Percentiles rank a stretch among this genome's conserved stretches.
Evolutionary conservation across 2,888 invertebrate species (phyloP).

Genomic region (Acleris emargana): DNA sequence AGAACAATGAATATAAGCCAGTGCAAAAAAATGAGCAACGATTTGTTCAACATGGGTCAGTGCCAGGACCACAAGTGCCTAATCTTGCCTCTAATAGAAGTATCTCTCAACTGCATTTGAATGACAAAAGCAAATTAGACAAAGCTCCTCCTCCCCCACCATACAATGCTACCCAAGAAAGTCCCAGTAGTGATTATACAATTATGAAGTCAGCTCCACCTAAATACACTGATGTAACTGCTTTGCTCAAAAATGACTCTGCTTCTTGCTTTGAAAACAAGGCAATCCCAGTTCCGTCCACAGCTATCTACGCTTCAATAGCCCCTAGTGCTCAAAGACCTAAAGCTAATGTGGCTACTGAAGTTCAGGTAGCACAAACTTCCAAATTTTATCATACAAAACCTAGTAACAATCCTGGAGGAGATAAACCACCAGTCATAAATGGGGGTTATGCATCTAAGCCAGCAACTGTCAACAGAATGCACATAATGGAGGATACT

Average conservation of each 20-base stretch:
- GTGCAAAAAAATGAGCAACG: constrained; percentile 65
- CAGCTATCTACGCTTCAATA: constrained; percentile 81
- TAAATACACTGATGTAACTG: constrained; percentile 76
- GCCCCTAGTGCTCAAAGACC: constrained; percentile 81
- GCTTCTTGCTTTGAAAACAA: constrained; percentile 72
- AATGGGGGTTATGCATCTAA: constrained; percentile 69
- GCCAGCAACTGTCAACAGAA: constrained; percentile 58
- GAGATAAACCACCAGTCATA: constrained; percentile 63
- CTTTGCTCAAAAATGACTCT: constrained; percentile 67
- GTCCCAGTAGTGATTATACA: constrained; percentile 72
- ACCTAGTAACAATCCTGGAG: constrained; percentile 79
- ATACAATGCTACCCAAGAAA: constrained; percentile 63
- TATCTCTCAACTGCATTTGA: constrained; percentile 56
- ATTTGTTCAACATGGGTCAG: constrained; percentile 71
- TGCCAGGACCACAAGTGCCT: constrained; percentile 75
- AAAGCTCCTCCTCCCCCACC: constrained; percentile 79
- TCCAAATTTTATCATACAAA: constrained; percentile 84
- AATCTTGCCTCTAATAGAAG: constrained; percentile 63
- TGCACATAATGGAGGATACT: constrained; percentile 86
- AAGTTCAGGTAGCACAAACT: constrained; percentile 81
- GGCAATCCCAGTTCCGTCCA: constrained; percentile 74
- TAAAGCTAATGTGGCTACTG: constrained; percentile 80
- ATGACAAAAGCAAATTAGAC: constrained; percentile 77
- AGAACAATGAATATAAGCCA: constrained; percentile 68
- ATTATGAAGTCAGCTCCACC: constrained; percentile 80